Evolutionary conservation across 2,888 invertebrate species (phyloP), one percentile per base, ranked within the genome.

Genomic region (Bugulina stolonifera): DNA sequence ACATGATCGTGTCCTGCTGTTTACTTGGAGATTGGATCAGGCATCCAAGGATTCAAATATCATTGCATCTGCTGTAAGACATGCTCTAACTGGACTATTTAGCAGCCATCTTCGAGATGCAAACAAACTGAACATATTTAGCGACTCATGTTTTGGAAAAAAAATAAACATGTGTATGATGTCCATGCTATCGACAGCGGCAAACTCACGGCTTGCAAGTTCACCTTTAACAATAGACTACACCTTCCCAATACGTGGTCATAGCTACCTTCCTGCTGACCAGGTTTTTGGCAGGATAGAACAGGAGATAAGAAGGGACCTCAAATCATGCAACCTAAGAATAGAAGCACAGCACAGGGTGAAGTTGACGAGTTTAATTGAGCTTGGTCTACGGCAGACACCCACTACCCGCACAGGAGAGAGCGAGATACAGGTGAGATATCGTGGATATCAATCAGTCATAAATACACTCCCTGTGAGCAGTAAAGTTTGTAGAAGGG

Each of bases 101-200:
- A 32, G 10, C n/a, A 32, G n/a, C 34, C 32, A 32, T 14, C 5
- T 27, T 14, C 3, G 27, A 2, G 32, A n/a, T 64, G n/a, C 32
- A 27, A 64, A 32, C 5, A 27, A 27, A n/a, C 64, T 27, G n/a
- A 22, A 10, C 2, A 64, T 32, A 14, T 64, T 27, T 34, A 32
- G 32, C 14, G 64, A 64, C 32, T 64, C 64, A 14, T 64, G 27
- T n/a, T 64, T 64, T 32, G 32, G 64, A 5, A 27, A 27, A 64
- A 64, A 64, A 27, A 64, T 29, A 64, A 64, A 64, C 5, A 64
- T 57, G 57, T 57, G 57, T 25, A 64, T 64, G 34, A 64, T 64
- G 32, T 32, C 32, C 18, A 64, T 64, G 64, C 32, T 64, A 14
- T 32, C 32, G 32, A 27, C 32, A 2, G 5, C 32, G 27, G 64